Percentiles rank a stretch among this genome's conserved stretches.
Conservation (phyloP, 2,113 vertebrate species). For the Aegithalos caudatus region DNA sequence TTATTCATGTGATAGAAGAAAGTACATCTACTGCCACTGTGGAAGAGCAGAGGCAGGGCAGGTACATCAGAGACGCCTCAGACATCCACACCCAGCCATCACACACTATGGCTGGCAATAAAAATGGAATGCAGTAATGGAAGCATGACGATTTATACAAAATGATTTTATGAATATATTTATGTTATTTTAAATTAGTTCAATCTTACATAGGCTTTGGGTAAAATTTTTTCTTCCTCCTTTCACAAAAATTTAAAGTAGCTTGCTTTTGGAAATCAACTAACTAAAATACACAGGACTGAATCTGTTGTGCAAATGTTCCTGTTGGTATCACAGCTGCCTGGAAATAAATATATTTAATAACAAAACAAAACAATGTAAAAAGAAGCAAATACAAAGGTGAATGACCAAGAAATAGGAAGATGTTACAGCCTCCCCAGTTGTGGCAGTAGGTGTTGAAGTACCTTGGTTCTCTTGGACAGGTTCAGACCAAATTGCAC, state of each 20-base stretch:
- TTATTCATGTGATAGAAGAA: background rate
- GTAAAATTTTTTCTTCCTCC: background rate
- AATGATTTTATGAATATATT: background rate
- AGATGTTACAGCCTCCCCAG: rapidly evolving
- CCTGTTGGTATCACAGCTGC: background rate
- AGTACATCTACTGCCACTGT: background rate
- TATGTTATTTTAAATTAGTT: background rate
- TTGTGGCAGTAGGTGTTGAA: background rate
- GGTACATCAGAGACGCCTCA: background rate
- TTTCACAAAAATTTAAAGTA: background rate
- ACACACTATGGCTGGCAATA: background rate
- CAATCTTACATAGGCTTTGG: background rate
- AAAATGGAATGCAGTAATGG: background rate
- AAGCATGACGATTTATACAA: background rate
- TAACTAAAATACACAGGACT: background rate
- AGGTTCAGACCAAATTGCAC: background rate
- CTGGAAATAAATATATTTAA: background rate
- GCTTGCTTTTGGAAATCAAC: background rate
- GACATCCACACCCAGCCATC: background rate
- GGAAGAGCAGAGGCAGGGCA: background rate
- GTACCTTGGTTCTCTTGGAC: background rate
- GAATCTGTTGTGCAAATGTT: background rate
- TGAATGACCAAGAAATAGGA: background rate
- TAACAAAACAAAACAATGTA: background rate
- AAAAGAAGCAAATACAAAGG: background rate